A percentile compares a stretch with the other conserved stretches of the same genome.
These are phyloP conservation scores for Oxycera nigricornis DNA, from an alignment of 2,888 invertebrate genomes.

Conservation along the genomic window DNA sequence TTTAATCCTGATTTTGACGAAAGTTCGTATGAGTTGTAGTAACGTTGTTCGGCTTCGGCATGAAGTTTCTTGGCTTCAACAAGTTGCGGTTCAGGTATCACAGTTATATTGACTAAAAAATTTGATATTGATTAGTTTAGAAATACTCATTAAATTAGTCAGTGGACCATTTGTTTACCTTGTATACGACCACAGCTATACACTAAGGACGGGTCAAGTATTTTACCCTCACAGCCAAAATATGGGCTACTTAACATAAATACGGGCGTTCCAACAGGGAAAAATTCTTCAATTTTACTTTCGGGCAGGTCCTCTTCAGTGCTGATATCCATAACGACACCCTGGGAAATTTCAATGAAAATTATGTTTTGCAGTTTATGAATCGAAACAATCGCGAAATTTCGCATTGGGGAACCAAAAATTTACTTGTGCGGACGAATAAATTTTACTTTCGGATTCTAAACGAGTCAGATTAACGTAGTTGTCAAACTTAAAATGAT, in stretches of 20 bases:
- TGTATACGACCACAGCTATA: constrained; percentile 58
- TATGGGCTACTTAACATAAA: constrained; percentile 82
- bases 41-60: constrained; percentile 51
- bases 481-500: too few species aligned
- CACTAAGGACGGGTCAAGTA: constrained; percentile 62
- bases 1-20: constrained; percentile 67
- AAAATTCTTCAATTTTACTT: constrained; percentile 66
- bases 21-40: constrained; percentile 53
- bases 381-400: too few species aligned
- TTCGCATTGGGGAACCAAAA: too few species aligned
- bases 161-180: constrained; percentile 48
- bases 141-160: not conserved
- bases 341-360: too few species aligned
- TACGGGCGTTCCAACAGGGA: constrained; percentile 70
- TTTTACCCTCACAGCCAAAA: constrained; percentile 82
- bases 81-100: constrained; percentile 56
- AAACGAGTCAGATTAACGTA: too few species aligned
- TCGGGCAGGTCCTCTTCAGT: constrained; percentile 61
- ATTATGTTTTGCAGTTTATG: too few species aligned
- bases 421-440: too few species aligned
- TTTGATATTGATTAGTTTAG: constrained; percentile 13
- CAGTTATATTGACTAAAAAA: constrained; percentile 55
- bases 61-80: constrained; percentile 51
- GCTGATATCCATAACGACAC: constrained; percentile 67
- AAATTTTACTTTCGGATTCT: too few species aligned